A percentile compares a stretch with the other conserved stretches of the same genome.
These are phyloP conservation scores for Mythimna impura DNA, from an alignment of 2,888 invertebrate genomes.

Conservation along the genomic window DNA sequence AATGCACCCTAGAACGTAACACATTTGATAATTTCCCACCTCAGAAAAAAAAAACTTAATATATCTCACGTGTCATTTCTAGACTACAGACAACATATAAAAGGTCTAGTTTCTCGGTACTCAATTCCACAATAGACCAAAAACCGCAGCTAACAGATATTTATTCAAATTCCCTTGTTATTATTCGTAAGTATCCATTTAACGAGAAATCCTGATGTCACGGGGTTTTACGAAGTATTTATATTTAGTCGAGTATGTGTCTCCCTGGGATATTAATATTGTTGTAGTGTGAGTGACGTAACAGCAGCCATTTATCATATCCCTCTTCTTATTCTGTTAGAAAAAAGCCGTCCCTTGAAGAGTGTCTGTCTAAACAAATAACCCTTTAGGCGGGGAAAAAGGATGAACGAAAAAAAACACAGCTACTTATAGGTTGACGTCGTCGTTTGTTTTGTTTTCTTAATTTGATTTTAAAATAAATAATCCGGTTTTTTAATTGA, in stretches of 20 bases:
- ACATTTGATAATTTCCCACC: no score
- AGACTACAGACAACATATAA: neutral
- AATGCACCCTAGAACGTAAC: no score
- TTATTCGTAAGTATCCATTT: constrained; percentile 1
- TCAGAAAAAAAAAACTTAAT: neutral
- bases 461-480: constrained; percentile 23
- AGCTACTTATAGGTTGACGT: constrained; percentile 28
- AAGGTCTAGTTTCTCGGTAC: neutral
- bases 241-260: constrained; percentile 55
- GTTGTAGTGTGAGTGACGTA: constrained; percentile 59
- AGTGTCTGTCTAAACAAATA: constrained; percentile 54
- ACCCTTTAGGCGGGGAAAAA: constrained; percentile 51
- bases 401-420: constrained; percentile 29
- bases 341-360: constrained; percentile 51
- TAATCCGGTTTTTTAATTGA: neutral
- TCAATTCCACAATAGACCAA: neutral
- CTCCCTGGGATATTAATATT: constrained; percentile 57
- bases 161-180: constrained; percentile 31
- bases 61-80: neutral
- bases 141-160: neutral
- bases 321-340: constrained; percentile 62
- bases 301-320: constrained; percentile 58
- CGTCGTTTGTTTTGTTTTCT: neutral
- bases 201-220: constrained; percentile 23
- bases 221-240: constrained; percentile 47